Evolutionary conservation across 2,888 invertebrate species (phyloP), one percentile per base, ranked within the genome.

Genomic region (Caenorhabditis sp.): DNA sequence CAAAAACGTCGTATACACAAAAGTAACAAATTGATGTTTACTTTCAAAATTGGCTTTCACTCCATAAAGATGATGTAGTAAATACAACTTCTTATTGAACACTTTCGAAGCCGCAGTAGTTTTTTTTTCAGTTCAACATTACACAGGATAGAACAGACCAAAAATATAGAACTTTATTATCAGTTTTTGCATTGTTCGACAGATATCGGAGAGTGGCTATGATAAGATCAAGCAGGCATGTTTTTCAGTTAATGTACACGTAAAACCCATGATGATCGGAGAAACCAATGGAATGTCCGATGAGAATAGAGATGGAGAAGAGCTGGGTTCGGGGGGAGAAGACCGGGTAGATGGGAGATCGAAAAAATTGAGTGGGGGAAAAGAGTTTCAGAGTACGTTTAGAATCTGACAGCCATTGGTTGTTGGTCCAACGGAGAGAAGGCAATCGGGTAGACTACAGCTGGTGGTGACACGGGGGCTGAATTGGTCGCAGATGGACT

Each of bases 351-450:
- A 22, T 35, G 31, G 16, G 80, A 68, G 80, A 80, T 80, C 80
- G 47, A 26, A 38, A 31, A 38, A 35, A 22, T 68, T 35, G 51
- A 14, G 54, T 5, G 26, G 35, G 7, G 2, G 10, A 19, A 26
- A 49, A 24, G 7, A 56, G n/a, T 22, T 41, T 1, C 16, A 16
- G 24, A 16, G 35, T 14, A 35, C 10, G 19, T 28, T 82, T 61
- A 80, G 41, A 84, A 80, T 58, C 54, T 70, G 31, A 84, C 75
- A 31, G 84, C 47, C 84, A 84, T 58, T 68, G 74, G 75, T 51
- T 73, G 75, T 44, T 73, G 80, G 4, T 83, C 79, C 14, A 38
- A 10, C 12, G 77, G 77, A 49, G 68, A 63, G 51, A 59, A 76
- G 2, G 64, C 51, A 0, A 58, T 24, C 4, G 82, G 76, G 41